Conservation (phyloP, 2,113 vertebrate genomes). For the Columba livia region DNA sequence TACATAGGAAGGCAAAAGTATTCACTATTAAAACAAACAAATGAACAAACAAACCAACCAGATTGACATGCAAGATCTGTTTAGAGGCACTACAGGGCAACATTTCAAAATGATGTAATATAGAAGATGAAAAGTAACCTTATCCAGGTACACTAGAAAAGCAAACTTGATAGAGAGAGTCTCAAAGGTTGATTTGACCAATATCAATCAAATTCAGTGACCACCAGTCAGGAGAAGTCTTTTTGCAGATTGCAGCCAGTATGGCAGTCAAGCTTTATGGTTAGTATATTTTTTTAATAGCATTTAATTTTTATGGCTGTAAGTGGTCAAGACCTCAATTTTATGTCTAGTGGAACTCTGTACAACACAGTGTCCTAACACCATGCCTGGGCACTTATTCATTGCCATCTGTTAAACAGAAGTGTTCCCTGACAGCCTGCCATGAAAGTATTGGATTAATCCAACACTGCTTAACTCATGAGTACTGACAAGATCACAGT, state of each 20-base stretch:
- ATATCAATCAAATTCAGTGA: neutral
- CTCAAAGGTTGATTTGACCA: neutral
- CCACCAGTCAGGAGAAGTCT: neutral
- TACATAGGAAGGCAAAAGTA: neutral
- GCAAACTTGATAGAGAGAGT: neutral
- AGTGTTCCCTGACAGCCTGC: slow-evolving; percentile 38
- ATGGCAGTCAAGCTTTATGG: neutral
- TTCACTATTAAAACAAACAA: neutral
- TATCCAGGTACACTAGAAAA: neutral
- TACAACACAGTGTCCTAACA: neutral
- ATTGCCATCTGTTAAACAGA: slow-evolving; percentile 37
- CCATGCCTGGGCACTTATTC: neutral
- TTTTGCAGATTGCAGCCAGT: neutral
- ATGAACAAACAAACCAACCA: no score
- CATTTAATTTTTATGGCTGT: neutral
- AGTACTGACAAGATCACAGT: neutral
- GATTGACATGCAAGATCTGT: neutral
- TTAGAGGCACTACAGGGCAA: neutral
- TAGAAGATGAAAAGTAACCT: neutral
- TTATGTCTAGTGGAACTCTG: slow-evolving; percentile 6
- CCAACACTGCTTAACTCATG: neutral
- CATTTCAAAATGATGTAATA: neutral
- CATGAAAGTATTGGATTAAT: neutral
- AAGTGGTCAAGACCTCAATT: slow-evolving; percentile 37
- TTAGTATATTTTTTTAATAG: neutral